Conservation (phyloP, 2,113 vertebrate genomes). For the Nannobrachium achirus region DNA sequence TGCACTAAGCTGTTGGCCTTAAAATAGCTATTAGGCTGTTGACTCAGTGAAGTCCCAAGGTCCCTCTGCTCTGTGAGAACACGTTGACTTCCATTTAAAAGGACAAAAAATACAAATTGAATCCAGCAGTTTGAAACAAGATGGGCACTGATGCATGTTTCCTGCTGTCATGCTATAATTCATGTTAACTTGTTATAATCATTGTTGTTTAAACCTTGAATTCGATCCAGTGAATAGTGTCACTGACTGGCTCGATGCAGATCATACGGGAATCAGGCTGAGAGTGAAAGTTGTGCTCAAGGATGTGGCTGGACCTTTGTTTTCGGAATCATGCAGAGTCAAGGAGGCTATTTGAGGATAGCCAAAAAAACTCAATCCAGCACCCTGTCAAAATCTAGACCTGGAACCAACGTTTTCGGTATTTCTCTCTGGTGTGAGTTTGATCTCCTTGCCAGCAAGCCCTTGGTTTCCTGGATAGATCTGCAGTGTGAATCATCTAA, state of each 20-base stretch:
- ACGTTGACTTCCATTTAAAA: not conserved
- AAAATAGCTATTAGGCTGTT: no score
- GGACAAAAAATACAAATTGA: not conserved
- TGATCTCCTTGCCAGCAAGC: not conserved
- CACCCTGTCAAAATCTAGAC: not conserved
- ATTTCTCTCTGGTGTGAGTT: slow-evolving; percentile 30
- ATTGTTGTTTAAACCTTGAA: no score
- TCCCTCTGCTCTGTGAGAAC: not conserved
- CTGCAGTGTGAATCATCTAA: no score
- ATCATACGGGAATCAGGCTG: not conserved
- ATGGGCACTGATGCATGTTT: no score
- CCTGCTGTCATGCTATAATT: no score
- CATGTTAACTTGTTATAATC: no score
- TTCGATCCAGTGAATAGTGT: no score
- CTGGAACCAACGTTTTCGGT: slow-evolving; percentile 19
- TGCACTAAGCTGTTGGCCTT: not conserved
- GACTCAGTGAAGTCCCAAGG: not conserved
- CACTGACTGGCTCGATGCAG: not conserved
- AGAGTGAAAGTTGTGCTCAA: slow-evolving; percentile 8
- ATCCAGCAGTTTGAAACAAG: not conserved
- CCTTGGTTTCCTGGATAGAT: no score
- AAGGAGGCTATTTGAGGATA: slow-evolving; percentile 6
- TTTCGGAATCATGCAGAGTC: not conserved
- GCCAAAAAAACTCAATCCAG: slow-evolving; percentile 3
- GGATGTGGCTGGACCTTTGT: not conserved